Evolutionary conservation across 2,888 invertebrate genomes (phyloP).

Genomic region (Margaritifera margaritifera): DNA sequence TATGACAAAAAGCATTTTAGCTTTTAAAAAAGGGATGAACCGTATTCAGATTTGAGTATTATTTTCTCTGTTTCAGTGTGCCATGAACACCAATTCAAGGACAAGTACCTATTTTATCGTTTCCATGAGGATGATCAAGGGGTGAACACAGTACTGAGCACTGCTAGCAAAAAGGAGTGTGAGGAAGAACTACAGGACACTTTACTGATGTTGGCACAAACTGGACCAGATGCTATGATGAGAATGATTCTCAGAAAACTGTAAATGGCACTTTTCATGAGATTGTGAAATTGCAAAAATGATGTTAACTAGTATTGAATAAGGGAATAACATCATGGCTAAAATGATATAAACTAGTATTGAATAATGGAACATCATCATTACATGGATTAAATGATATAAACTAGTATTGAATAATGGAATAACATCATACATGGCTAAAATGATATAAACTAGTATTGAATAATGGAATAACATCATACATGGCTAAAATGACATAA

Average conservation of each 20-base stretch:
- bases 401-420: too few species aligned
- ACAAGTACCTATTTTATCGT: conserved; percentile 87
- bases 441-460: too few species aligned
- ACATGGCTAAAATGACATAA: too few species aligned
- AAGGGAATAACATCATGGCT: too few species aligned
- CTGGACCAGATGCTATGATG: conserved; percentile 85
- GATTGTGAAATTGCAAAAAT: neutral
- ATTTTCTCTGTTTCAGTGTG: conserved; percentile 76
- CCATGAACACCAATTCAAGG: conserved; percentile 86
- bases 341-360: too few species aligned
- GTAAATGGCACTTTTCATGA: conserved; percentile 76
- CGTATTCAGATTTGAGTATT: neutral
- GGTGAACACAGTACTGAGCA: conserved; percentile 71
- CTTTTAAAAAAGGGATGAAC: too few species aligned
- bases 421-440: too few species aligned
- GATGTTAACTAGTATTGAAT: too few species aligned
- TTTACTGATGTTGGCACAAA: conserved; percentile 80
- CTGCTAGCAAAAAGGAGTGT: conserved; percentile 56
- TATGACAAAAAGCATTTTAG: too few species aligned
- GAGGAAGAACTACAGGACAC: conserved; percentile 82
- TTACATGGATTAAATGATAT: too few species aligned
- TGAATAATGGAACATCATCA: too few species aligned
- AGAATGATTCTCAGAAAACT: conserved; percentile 86
- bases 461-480: too few species aligned
- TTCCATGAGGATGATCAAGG: conserved; percentile 83